Evolutionary conservation across 2,797 vertebrate species (phyloP), one percentile per base, ranked within the genome.

Genomic region (Pogoniulus pusillus): DNA sequence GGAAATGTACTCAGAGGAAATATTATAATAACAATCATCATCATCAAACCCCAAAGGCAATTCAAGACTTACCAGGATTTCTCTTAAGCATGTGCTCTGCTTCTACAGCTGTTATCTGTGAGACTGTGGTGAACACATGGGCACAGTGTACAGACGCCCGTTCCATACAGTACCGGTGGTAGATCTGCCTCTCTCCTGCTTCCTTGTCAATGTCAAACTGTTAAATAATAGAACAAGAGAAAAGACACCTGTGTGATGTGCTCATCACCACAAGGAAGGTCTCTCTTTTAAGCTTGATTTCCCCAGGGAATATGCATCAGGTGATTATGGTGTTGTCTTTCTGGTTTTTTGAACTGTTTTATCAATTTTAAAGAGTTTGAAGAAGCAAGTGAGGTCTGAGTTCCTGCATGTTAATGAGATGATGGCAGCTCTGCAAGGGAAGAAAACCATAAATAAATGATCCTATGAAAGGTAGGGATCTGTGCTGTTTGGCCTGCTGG

Each of bases 121-220:
- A 99, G 22, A 99, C 99, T 0, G 99, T 99, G 87, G 98, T 98
- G 95, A 99, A 99, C 53, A 99, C 98, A 1, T 99, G 99, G 6
- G 99, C 97, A 8, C 99, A 99, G 55, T 99, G 98, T 9, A 98
- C 99, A 0, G 99, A 98, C 0, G 99, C 99, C 39, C 99, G 95
- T 95, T 99, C 99, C 97, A 99, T 97, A 76, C 99, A 99, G 96
- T 99, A 99, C 9, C 98, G 98, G 81, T 99, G 99, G 91, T 99
- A 99, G 94, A 99, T 99, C 96, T 99, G 98, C 69, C 99, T 97
- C 51, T 99, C 98, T 6, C 99, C 99, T 0, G 99, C 99, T 95
- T 99, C 99, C 87, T 98, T 98, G 96, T 99, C 99, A 37, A 99
- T 97, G 91, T 99, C 94, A 93, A 99, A 99, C 99, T 99, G 93